phyloP scores from a whole-genome alignment of 2,797 vertebrate genomes.

The Acanthurus leucopareius region DNA sequence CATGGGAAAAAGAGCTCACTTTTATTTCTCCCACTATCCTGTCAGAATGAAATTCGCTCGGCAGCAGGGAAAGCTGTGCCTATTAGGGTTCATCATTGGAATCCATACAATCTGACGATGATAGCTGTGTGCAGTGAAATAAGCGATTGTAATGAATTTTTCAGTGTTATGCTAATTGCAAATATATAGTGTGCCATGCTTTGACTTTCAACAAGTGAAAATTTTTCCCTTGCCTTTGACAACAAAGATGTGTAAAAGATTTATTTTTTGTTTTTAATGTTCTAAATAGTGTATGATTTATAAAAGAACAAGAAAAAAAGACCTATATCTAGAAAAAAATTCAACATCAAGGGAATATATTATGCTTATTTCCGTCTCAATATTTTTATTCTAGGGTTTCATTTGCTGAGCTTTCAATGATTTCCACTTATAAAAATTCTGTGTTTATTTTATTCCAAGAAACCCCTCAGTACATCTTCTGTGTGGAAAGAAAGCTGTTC shows the following conservation, averaged over 20 bases:
- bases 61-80: slow-evolving; percentile 38
- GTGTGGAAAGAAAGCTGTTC: no score
- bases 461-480: no score
- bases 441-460: no score
- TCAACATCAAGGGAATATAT: no score
- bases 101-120: neutral
- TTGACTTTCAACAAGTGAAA: neutral
- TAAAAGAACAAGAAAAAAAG: no score
- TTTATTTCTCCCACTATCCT: slow-evolving; percentile 61
- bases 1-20: slow-evolving; percentile 69
- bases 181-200: neutral
- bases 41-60: slow-evolving; percentile 59
- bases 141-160: neutral
- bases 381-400: no score
- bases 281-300: no score
- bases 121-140: neutral
- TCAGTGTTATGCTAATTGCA: slow-evolving; percentile 6
- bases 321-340: no score
- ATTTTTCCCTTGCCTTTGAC: neutral
- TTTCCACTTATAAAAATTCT: no score
- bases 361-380: no score
- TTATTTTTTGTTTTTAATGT: no score
- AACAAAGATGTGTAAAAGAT: neutral
- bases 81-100: slow-evolving; percentile 56
- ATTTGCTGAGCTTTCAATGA: no score